Conservation (phyloP, 2,113 vertebrate species). For the Prochilodus magdalenae region DNA sequence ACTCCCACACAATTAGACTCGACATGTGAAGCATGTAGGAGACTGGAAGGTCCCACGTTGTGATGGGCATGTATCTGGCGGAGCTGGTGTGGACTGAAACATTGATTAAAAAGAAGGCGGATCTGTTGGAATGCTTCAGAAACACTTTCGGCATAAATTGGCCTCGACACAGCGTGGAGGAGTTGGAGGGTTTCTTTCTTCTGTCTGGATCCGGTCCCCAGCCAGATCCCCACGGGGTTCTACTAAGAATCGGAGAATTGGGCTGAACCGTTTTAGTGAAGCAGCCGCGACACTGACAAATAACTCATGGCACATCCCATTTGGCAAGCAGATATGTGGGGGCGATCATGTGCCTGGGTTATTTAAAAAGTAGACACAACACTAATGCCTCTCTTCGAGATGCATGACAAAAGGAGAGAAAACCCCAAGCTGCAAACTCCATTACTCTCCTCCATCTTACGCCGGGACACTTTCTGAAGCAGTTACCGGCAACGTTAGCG, state of each 20-base stretch:
- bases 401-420: conserved; percentile 8
- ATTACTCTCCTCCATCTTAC: conserved; percentile 15
- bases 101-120: no score
- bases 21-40: no score
- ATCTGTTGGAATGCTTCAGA: not conserved
- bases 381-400: conserved; percentile 32
- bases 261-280: conserved; percentile 3
- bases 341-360: conserved; percentile 16
- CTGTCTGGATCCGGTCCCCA: conserved; percentile 7
- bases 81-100: no score
- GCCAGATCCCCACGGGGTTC: not conserved
- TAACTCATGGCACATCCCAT: conserved; percentile 38
- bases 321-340: conserved; percentile 31
- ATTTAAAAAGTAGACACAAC: conserved; percentile 32
- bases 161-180: not conserved
- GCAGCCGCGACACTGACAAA: conserved; percentile 36
- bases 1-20: no score
- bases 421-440: conserved; percentile 5
- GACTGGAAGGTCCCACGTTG: no score
- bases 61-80: no score
- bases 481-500: conserved; percentile 15
- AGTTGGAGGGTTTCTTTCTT: not conserved
- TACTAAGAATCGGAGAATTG: conserved; percentile 12
- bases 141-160: not conserved
- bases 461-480: conserved; percentile 22